Base-by-base conservation (phyloP, 2,888 invertebrate genomes). In the Oxyteleia sp. region DNA sequence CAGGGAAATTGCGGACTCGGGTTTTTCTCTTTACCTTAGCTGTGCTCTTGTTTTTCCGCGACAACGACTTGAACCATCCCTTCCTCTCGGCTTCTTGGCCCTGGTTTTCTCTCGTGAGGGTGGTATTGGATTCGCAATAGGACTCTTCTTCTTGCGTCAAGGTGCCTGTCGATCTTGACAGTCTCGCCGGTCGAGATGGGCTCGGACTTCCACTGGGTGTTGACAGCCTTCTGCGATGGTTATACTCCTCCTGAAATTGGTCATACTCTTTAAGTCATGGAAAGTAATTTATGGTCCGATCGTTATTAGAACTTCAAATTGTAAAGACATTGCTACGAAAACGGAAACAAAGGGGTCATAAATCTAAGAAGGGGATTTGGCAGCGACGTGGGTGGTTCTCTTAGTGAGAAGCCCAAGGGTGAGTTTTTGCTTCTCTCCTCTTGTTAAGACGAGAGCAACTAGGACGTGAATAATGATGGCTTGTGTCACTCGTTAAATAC, bases 11-110 rank as follows among this genome's bases (percentile, higher is more conserved):
- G 47, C 10, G 8, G 15, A 13, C 10, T 26, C 51, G 41, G n/a
- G 55, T 13, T 35, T 49, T 66, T 81, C 64, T 72, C 26, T 80
- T 81, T 1, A 95, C 96, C 94, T 94, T 94, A 84, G 93, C 93
- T 66, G 92, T 93, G 89, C 94, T 91, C 83, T 93, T 94, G 89
- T 95, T 96, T 92, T 96, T 97, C 91, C 96, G 95, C 59, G 96
- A 95, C 55, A 96, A 94, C 0, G 97, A 97, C 91, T 97, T 97
- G 94, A 97, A 97, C 97, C 97, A 97, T 90, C 96, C 92, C 85
- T 91, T 90, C 84, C 91, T 88, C 69, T 92, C 95, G 61, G 95
- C 94, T 85, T 95, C 94, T 59, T 95, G 94, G 1, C 94, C 93
- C 82, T 94, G 94, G 80, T 90, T 91, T 80, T 92, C 91, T 84